Evolutionary conservation across 1,140 invertebrate species (phyloP), one percentile per base, ranked within the genome.

Genomic region (Drosophila repletoides): DNA sequence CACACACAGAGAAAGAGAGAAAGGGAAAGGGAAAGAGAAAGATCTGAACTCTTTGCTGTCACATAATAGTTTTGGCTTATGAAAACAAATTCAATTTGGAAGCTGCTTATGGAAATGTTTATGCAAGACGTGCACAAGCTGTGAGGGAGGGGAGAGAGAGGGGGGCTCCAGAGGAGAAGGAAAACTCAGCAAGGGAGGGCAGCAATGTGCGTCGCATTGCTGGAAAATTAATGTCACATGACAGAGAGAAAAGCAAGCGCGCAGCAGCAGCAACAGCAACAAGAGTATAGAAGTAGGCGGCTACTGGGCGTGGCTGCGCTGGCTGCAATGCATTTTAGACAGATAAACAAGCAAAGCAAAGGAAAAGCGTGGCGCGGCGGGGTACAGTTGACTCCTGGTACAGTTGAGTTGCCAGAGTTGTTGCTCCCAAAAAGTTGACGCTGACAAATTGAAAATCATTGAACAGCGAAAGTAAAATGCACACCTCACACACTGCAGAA

Each of bases 81-180:
- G 79, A 84, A 86, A 84, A 84, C 79, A 86, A 84, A 84, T 84
- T 84, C 80, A 84, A 84, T 84, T 79, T 84, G 72, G 75, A 74
- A 84, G 79, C 79, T 79, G 79, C 80, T 84, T 84, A 84, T 84
- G 80, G 75, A 86, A 86, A 84, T 84, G 79, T 84, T 84, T 86
- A 86, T 84, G 79, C 80, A 79, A 86, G 79, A 79, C 66, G 74
- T 86, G 79, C 76, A 56, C 73, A 66, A 65, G 41, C 56, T 63
- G 46, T 29, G 14, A 0, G 26, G 3, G 29, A n/a, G 52, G 21
- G 19, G 15, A 22, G 9, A 1, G 45, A 12, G 10, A 26, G 7
- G 10, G 14, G 24, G 22, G 14, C 12, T 40, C 36, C 12, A 14
- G 12, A 9, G 15, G 26, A 7, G 6, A 3, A 6, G 7, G n/a